phyloP scores from a whole-genome alignment of 2,113 vertebrate species.

The Lepus europaeus region DNA sequence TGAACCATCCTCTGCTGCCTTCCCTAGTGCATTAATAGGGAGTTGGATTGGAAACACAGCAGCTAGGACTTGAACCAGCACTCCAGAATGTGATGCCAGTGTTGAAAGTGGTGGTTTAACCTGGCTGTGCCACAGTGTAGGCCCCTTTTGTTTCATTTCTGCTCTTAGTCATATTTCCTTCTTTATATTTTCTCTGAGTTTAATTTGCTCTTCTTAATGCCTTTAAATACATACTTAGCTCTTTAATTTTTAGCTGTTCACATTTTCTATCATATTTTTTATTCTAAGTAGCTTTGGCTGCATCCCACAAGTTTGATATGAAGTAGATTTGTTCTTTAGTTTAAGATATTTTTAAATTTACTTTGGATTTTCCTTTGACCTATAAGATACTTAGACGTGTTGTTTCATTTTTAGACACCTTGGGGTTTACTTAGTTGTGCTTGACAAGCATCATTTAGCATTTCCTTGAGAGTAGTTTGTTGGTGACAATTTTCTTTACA shows the following conservation, averaged over 20 bases:
- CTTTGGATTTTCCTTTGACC: conserved; percentile 5
- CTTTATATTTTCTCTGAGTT: conserved; percentile 20
- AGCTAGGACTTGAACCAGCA: too few species aligned
- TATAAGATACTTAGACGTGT: background rate
- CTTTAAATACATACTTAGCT: background rate
- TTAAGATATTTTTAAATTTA: conserved; percentile 39
- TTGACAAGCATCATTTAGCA: background rate
- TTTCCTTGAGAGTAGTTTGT: background rate
- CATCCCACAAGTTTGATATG: background rate
- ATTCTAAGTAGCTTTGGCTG: conserved; percentile 23
- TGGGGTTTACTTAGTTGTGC: background rate
- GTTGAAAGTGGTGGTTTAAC: too few species aligned
- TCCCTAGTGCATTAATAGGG: too few species aligned
- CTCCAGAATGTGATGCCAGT: too few species aligned
- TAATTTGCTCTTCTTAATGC: conserved; percentile 36
- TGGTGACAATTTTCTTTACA: background rate
- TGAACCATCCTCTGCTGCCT: too few species aligned
- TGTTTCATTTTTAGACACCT: conserved; percentile 30
- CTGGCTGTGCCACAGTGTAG: too few species aligned
- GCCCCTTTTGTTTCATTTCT: background rate
- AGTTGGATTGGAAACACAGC: too few species aligned
- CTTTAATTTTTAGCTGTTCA: conserved; percentile 28
- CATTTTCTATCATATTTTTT: conserved; percentile 1
- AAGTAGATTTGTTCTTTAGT: conserved; percentile 1
- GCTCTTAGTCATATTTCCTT: background rate